Base-by-base conservation (phyloP, 2,113 vertebrate species). In the Lagenorhynchus albirostris region DNA sequence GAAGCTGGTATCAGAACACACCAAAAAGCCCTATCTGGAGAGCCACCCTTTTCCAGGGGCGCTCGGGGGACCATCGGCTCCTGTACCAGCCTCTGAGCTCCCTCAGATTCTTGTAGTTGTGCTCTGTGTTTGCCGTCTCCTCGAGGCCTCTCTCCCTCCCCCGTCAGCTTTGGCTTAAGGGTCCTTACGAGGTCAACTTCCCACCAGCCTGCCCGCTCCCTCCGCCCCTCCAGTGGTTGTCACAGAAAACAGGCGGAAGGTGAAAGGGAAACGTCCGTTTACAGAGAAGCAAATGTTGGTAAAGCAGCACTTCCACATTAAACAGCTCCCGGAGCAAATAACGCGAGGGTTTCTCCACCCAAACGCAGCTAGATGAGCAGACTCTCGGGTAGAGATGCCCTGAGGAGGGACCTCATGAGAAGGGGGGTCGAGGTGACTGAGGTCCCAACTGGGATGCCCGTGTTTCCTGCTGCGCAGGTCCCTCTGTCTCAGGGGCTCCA, bases 51-150 rank as follows among this genome's bases (percentile, higher is more conserved):
- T 38, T 23, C 25, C 1, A 77, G 77, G 84, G 81, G 82, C 68
- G 26, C 87, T 97, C 79, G 47, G 73, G 81, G 90, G 81, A 38
- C 96, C 96, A 95, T 91, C 93, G 93, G 89, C 96, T 44, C 94
- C 93, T 6, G 65, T 96, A 90, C 83, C 0, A 2, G 92, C 83
- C 86, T 53, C 68, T 11, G 76, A 96, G 96, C 98, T 98, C 97
- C 98, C 97, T 98, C 93, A 86, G 94, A 97, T 98, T 98, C 97
- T 97, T 98, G 92, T 91, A 93, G 96, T 90, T 98, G 98, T 96
- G 94, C 97, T 98, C 74, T 95, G 62, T 98, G 98, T 98, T 98
- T 98, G 98, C 97, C 98, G 97, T 97, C 87, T 97, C 98, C 97
- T 94, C 96, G 70, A 97, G 94, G 94, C 94, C 97, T 97, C 94